Base-by-base conservation (phyloP, 2,888 invertebrate species). In the Bruchidius siliquastri region DNA sequence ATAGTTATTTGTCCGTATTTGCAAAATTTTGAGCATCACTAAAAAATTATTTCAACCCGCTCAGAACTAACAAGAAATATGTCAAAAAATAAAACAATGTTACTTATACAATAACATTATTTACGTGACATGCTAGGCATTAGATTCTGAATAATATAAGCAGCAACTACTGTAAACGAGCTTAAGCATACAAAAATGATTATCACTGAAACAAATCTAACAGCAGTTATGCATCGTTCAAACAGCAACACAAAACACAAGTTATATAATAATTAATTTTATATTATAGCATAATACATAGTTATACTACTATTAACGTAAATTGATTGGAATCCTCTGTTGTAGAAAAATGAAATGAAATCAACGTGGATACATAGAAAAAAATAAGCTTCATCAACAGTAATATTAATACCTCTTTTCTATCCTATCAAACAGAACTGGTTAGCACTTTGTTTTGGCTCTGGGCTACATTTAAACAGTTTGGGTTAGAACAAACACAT, bases 371-470 rank as follows among this genome's bases (percentile, higher is more conserved):
- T n/a, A n/a, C n/a, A n/a, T n/a, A n/a, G n/a, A 49, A 3, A 49
- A 49, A 1, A 49, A 18, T 8, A 49, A 49, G 49, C 49, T 49
- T 49, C 18, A 49, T 49, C 13, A 13, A 18, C 49, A 18, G 13
- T 49, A 49, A 49, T 49, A 49, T 13, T 49, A 49, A 49, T 49
- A 49, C 49, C 49, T 49, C 73, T 71, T 73, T 72, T 30, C 73
- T 73, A 76, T 73, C 72, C 72, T 72, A 76, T 73, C 68, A 76
- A 72, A 70, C 74, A 76, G 70, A 73, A 71, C 72, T 74, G 72
- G 69, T 73, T 72, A 67, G 71, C 69, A 70, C 68, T 72, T 68
- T 72, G 69, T 74, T 74, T 73, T 71, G 73, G 72, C 76, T 76
- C 49, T 49, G 49, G 49, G 49, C 49, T 49, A 49, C 49, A 49